phyloP scores from a whole-genome alignment of 2,113 vertebrate genomes.

The Tautogolabrus adspersus region DNA sequence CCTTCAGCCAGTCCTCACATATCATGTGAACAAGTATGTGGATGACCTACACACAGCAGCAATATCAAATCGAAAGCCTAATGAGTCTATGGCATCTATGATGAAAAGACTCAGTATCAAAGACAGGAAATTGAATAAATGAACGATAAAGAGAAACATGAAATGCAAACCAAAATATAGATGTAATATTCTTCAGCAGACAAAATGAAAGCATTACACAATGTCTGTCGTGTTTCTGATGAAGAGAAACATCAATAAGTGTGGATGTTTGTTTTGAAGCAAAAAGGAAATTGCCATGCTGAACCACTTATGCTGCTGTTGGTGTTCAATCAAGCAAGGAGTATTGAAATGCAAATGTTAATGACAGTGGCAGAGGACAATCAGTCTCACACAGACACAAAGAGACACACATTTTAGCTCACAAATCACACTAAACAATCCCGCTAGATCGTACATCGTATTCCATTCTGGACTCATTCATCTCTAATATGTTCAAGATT shows the following conservation, averaged over 20 bases:
- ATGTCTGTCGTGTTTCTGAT: conserved; percentile 33
- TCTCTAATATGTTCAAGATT: conserved; percentile 5
- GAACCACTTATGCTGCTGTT: conserved; percentile 63
- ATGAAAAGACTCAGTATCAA: conserved; percentile 4
- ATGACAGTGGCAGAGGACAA: conserved; percentile 64
- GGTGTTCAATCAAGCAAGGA: conserved; percentile 68
- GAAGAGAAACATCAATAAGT: conserved; percentile 62
- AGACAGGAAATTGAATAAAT: not conserved
- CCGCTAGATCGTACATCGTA: conserved; percentile 21
- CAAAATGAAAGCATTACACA: conserved; percentile 23
- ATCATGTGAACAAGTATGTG: not conserved
- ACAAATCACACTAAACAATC: conserved; percentile 42
- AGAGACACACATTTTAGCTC: conserved; percentile 35
- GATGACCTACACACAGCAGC: not conserved
- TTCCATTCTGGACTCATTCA: conserved; percentile 8
- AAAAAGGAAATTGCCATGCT: conserved; percentile 66
- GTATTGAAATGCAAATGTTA: conserved; percentile 78
- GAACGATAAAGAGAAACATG: conserved; percentile 17
- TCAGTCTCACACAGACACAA: conserved; percentile 53
- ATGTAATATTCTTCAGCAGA: conserved; percentile 19
- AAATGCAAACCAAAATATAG: not conserved
- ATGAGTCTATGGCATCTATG: not conserved
- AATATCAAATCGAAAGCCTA: not conserved
- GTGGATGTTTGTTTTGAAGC: conserved; percentile 71
- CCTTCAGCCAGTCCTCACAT: no score